Evolutionary conservation across 2,113 vertebrate genomes (phyloP).

Genomic region (Carassius gibelio): DNA sequence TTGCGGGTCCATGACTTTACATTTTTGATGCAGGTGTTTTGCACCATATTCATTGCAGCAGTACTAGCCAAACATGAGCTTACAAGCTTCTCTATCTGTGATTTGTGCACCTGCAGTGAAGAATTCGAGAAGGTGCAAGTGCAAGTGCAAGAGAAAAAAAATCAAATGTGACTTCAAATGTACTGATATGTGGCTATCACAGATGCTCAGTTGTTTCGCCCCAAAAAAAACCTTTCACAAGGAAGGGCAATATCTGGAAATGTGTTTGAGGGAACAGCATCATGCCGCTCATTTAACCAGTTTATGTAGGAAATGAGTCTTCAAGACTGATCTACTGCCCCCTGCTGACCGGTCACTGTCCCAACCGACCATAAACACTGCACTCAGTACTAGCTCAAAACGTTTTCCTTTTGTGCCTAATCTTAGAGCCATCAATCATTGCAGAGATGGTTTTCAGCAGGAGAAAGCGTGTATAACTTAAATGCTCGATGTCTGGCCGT

Average conservation of each 20-base stretch:
- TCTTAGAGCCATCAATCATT: conserved; percentile 32
- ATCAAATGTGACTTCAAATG: too few species aligned
- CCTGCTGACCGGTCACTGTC: conserved; percentile 34
- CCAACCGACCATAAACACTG: not conserved
- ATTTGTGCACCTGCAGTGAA: too few species aligned
- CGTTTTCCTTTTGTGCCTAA: not conserved
- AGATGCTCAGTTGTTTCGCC: too few species aligned
- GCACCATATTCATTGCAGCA: too few species aligned
- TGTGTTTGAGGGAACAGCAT: not conserved
- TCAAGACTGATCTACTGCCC: conserved; percentile 40
- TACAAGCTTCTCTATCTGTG: too few species aligned
- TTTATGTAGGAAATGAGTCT: not conserved
- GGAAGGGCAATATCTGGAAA: conserved; percentile 19
- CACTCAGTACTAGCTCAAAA: not conserved
- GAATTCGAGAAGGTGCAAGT: too few species aligned
- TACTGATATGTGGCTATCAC: too few species aligned
- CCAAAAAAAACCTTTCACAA: too few species aligned
- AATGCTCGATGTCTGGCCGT: conserved; percentile 27
- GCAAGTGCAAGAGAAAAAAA: too few species aligned
- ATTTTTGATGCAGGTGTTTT: too few species aligned
- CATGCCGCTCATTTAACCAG: conserved; percentile 12
- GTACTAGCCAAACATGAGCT: too few species aligned
- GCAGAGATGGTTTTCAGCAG: conserved; percentile 33
- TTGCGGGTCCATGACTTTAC: too few species aligned
- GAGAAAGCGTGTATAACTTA: conserved; percentile 17